Percentiles rank a stretch among this genome's conserved stretches.
These are phyloP conservation scores for Pluvialis apricaria DNA, from an alignment of 2,113 vertebrate genomes.

Conservation along the genomic window DNA sequence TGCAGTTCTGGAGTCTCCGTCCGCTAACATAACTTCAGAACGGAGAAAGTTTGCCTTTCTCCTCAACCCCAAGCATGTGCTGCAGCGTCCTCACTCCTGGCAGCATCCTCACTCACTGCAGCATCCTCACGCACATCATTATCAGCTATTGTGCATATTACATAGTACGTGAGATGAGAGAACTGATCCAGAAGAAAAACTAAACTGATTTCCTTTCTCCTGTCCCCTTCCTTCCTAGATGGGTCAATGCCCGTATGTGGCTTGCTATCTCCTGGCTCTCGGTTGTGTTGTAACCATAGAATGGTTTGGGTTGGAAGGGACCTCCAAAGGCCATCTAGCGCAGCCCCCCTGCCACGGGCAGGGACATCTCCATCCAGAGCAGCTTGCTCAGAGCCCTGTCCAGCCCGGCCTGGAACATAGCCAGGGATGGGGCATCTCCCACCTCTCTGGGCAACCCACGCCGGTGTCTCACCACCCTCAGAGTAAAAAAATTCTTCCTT, in stretches of 20 bases:
- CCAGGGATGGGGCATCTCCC: background rate
- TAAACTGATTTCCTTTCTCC: background rate
- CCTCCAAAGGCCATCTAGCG: background rate
- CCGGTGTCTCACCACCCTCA: no score
- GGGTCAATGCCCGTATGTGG: background rate
- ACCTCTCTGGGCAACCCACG: background rate
- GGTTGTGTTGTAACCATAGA: background rate
- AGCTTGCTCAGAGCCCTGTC: background rate
- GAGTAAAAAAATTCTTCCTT: fast-evolving
- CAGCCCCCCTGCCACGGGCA: background rate
- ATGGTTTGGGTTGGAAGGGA: background rate
- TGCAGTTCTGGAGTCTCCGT: background rate
- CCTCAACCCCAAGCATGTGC: background rate
- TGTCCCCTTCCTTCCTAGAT: background rate
- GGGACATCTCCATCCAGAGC: background rate
- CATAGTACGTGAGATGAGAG: background rate
- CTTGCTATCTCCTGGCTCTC: background rate
- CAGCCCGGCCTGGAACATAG: background rate
- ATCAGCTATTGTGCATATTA: background rate
- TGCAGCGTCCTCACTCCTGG: background rate
- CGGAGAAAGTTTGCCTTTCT: background rate
- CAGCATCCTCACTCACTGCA: background rate
- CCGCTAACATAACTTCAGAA: background rate
- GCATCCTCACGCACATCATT: background rate
- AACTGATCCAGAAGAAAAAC: background rate